Conservation (phyloP, 2,888 invertebrate genomes). For the Sphaeridia pumilis region DNA sequence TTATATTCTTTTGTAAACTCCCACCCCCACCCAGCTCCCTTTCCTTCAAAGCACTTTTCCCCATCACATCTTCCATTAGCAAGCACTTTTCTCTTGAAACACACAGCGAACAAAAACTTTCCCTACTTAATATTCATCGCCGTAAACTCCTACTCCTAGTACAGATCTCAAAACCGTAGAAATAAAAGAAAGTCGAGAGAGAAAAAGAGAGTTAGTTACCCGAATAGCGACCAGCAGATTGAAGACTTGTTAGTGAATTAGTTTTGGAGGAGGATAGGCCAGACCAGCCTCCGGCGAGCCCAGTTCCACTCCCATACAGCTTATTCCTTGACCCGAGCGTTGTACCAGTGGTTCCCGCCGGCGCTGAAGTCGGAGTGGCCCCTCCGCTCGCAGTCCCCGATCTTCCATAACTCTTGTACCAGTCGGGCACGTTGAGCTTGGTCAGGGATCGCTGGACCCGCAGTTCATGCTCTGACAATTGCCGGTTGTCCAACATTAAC, state of each 20-base stretch:
- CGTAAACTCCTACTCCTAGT: too few relatives aligned
- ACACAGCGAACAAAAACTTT: too few relatives aligned
- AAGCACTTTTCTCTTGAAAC: too few relatives aligned
- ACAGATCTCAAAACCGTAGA: too few relatives aligned
- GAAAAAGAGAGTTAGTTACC: too few relatives aligned
- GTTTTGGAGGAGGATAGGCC: conserved; percentile 33
- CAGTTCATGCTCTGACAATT: conserved; percentile 85
- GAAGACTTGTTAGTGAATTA: conserved; percentile 32
- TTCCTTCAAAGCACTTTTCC: too few relatives aligned
- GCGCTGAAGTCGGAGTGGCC: conserved; percentile 10
- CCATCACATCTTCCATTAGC: too few relatives aligned
- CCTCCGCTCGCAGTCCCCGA: conserved; percentile 13
- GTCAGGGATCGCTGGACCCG: conserved; percentile 85
- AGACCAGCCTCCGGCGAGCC: conserved; percentile 35
- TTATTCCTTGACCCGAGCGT: conserved; percentile 3
- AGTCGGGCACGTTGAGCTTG: conserved; percentile 87
- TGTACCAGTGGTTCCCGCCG: not conserved
- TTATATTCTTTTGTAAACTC: conserved; percentile 12
- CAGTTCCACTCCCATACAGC: conserved; percentile 32
- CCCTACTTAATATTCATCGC: too few relatives aligned
- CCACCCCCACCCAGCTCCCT: too few relatives aligned
- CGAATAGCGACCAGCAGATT: conserved; percentile 31
- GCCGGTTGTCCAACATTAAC: conserved; percentile 65
- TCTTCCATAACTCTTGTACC: conserved; percentile 60
- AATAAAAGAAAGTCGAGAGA: too few relatives aligned